phyloP scores from a whole-genome alignment of 2,113 vertebrate species.

The Prinia subflava region DNA sequence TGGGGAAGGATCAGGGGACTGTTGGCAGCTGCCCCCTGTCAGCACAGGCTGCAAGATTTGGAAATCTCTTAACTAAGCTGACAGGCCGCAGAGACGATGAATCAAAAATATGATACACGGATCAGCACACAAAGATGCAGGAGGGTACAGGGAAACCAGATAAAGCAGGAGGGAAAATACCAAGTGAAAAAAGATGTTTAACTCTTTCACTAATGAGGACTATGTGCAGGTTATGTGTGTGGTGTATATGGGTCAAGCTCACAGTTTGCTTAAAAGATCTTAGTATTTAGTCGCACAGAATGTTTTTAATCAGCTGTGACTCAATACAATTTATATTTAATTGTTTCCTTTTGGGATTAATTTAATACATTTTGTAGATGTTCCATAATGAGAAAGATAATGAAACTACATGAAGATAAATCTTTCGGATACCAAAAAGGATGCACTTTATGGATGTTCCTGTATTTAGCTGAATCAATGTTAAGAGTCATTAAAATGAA shows the following conservation, averaged over 20 bases:
- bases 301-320: conserved; percentile 32
- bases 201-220: conserved; percentile 52
- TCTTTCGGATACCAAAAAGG: conserved; percentile 24
- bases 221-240: not conserved
- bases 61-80: conserved; percentile 85
- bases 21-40: conserved; percentile 82
- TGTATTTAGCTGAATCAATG: conserved; percentile 32
- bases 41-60: conserved; percentile 74
- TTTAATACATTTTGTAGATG: conserved; percentile 17
- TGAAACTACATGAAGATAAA: conserved; percentile 34
- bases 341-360: not conserved
- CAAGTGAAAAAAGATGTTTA: conserved; percentile 43
- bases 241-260: not conserved
- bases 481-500: conserved; percentile 45
- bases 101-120: conserved; percentile 76
- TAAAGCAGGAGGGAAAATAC: conserved; percentile 51
- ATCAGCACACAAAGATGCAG: conserved; percentile 71
- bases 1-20: conserved; percentile 76
- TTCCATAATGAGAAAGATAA: conserved; percentile 47
- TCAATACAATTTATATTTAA: not conserved
- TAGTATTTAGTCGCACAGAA: not conserved
- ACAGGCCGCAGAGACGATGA: conserved; percentile 76
- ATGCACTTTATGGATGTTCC: conserved; percentile 28
- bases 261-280: not conserved
- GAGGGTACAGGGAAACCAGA: conserved; percentile 42